These are phyloP conservation scores for Erythrocebus patas DNA, from an alignment of 2,113 vertebrate species.

Conservation along the genomic window DNA sequence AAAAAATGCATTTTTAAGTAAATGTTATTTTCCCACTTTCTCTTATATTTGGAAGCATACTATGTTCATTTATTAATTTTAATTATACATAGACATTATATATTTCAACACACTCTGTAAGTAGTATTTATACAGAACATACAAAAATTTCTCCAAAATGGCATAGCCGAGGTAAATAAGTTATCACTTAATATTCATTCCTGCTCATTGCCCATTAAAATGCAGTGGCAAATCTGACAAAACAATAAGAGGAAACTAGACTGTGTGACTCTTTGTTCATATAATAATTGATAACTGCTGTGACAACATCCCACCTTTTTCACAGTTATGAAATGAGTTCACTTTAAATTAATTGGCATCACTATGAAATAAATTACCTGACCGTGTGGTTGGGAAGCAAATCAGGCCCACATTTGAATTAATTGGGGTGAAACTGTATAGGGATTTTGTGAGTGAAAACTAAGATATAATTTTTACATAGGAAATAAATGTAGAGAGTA, in stretches of 20 bases:
- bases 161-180: background rate
- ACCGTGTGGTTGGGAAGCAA: background rate
- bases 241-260: background rate
- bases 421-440: background rate
- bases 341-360: conserved; percentile 39
- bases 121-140: background rate
- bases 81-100: background rate
- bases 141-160: background rate
- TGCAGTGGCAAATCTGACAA: background rate
- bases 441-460: background rate
- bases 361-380: conserved; percentile 5
- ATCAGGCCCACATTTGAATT: background rate
- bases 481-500: background rate
- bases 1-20: background rate
- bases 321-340: background rate
- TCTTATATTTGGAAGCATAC: conserved; percentile 19
- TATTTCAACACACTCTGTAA: background rate
- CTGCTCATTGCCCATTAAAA: background rate
- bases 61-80: background rate
- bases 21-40: background rate
- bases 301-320: conserved; percentile 23
- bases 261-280: background rate
- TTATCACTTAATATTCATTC: background rate
- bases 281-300: background rate
- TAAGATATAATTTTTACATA: background rate